These are phyloP conservation scores for Barnardius zonarius DNA, from an alignment of 2,113 vertebrate genomes.

Conservation along the genomic window DNA sequence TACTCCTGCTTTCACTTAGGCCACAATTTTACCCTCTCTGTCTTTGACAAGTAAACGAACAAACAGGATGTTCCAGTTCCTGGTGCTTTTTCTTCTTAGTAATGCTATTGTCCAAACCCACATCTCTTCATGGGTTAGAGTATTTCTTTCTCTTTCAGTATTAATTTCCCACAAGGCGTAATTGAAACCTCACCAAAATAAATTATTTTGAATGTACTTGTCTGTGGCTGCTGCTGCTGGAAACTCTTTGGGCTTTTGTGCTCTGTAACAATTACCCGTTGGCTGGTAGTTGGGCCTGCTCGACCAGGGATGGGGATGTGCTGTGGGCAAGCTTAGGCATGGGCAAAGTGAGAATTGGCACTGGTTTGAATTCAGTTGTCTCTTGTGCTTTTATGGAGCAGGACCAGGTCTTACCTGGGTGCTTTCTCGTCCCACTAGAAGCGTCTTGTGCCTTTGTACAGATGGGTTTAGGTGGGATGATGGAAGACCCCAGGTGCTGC, in stretches of 20 bases:
- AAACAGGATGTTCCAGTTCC: background rate
- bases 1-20: background rate
- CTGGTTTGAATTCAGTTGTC: background rate
- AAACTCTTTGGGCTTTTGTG: background rate
- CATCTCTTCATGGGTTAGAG: background rate
- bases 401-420: background rate
- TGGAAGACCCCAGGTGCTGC: background rate
- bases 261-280: background rate
- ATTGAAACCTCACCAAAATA: slow-evolving; percentile 38
- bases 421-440: background rate
- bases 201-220: slow-evolving; percentile 4
- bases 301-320: background rate
- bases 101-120: background rate
- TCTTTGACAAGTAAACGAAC: background rate
- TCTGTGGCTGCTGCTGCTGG: slow-evolving; percentile 17
- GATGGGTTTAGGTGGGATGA: background rate
- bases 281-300: background rate
- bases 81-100: background rate
- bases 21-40: background rate
- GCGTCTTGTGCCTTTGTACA: fast-evolving
- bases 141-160: slow-evolving; percentile 20
- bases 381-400: background rate
- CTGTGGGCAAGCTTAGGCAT: background rate
- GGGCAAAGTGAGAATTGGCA: background rate
- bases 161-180: slow-evolving; percentile 18